Conservation (phyloP, 2,797 vertebrate genomes). For the Xerus rutilus region DNA sequence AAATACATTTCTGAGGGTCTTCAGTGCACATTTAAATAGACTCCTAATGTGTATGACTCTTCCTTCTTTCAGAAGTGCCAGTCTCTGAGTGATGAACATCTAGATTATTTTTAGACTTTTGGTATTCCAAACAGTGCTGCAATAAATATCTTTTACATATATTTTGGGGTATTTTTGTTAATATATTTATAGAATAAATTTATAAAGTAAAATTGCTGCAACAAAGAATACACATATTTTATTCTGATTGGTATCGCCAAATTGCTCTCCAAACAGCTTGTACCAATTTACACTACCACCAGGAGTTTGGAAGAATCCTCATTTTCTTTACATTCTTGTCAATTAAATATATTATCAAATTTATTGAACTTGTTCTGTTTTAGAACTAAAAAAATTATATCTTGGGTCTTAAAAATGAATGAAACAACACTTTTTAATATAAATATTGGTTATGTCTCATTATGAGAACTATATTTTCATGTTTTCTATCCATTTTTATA, state of each 20-base stretch:
- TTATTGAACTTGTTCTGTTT: background rate
- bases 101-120: conserved; percentile 1
- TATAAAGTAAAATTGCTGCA: conserved; percentile 34
- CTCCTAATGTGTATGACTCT: background rate
- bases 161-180: background rate
- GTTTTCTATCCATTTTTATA: conserved; percentile 47
- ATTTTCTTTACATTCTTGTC: conserved; percentile 55
- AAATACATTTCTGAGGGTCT: background rate
- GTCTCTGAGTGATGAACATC: background rate
- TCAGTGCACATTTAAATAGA: conserved; percentile 13
- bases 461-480: conserved; percentile 44
- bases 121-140: background rate
- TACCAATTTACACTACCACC: conserved; percentile 29
- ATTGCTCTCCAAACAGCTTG: conserved; percentile 9
- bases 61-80: conserved; percentile 18
- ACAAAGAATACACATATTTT: conserved; percentile 31
- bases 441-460: background rate
- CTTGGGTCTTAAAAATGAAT: conserved; percentile 38
- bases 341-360: conserved; percentile 44
- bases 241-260: conserved; percentile 43
- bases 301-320: conserved; percentile 50
- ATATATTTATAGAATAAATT: background rate
- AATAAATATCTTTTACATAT: conserved; percentile 18
- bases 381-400: conserved; percentile 31
- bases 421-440: conserved; percentile 26